These are phyloP conservation scores for Drosophila santomea DNA, from an alignment of 1,140 invertebrate genomes.

Conservation along the genomic window DNA sequence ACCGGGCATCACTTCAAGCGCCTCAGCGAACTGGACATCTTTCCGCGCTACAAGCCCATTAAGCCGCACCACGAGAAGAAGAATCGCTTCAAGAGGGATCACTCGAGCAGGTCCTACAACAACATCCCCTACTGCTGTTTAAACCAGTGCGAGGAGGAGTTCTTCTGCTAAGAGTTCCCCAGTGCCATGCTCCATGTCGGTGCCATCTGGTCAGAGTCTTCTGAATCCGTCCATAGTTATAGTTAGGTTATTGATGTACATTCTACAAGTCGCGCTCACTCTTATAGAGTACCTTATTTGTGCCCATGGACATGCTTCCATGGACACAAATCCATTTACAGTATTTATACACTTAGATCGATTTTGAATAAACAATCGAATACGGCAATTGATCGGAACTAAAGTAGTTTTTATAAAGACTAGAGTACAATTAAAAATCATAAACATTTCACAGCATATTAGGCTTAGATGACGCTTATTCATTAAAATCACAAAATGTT, in stretches of 20 bases:
- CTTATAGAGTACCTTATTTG: conserved; percentile 76
- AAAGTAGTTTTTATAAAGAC: conserved; percentile 21
- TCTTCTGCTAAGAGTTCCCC: conserved; percentile 65
- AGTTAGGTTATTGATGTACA: conserved; percentile 16
- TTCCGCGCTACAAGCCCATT: conserved; percentile 73
- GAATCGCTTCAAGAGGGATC: conserved; percentile 64
- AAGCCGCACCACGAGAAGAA: conserved; percentile 67
- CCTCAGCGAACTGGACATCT: conserved; percentile 62
- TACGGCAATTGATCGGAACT: conserved; percentile 1
- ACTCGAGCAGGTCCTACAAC: conserved; percentile 52
- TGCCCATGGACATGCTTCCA: conserved; percentile 8
- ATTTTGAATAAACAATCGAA: conserved; percentile 13
- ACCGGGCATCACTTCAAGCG: conserved; percentile 60
- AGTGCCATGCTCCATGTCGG: background rate
- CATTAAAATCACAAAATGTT: background rate
- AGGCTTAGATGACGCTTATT: background rate
- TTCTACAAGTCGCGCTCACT: conserved; percentile 60
- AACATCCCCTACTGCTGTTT: conserved; percentile 79
- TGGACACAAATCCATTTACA: conserved; percentile 44
- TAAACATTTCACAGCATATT: conserved; percentile 17
- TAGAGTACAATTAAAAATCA: conserved; percentile 2
- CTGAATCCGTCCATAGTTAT: conserved; percentile 56
- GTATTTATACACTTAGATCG: conserved; percentile 55
- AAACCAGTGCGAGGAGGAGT: conserved; percentile 73
- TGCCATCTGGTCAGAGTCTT: conserved; percentile 41